Base-by-base conservation (phyloP, 2,113 vertebrate genomes). In the Peromyscus polionotus region DNA sequence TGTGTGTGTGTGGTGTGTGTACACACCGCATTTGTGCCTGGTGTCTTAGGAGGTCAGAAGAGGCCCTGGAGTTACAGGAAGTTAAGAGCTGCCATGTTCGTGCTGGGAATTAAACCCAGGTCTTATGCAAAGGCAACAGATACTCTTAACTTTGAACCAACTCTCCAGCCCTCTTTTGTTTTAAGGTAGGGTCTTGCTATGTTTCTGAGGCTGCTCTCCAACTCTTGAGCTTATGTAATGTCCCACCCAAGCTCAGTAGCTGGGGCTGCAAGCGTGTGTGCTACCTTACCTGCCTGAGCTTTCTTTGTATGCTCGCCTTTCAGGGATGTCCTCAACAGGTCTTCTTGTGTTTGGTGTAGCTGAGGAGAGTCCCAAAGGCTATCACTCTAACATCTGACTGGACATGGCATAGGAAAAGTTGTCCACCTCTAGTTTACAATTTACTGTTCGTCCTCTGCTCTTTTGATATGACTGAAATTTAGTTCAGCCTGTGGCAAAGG, bases 401-500 rank as follows among this genome's bases (percentile, higher is more conserved):
- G 42, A 24, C 84, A 57, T 72, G 80, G 22, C 45, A 2, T 83
- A 70, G 83, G 83, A 59, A 68, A 75, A 80, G 9, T 79, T 95
- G 14, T 67, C 95, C 88, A n/a, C n/a, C 16, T 92, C 95, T 65
- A 75, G 54, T 94, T 95, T 28, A 85, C 19, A 91, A 92, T 87
- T 81, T 94, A 95, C 77, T 92, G 45, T 61, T 95, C 54, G 77
- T 95, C 31, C 54, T 73, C 42, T 93, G 45, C 24, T 67, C 26
- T 70, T 79, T 93, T 94, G 72, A 39, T 28, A 19, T 79, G 83
- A 67, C 36, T 92, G 57, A 93, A 91, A 95, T 94, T 83, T 85
- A 73, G 48, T 88, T 91, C 24, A 90, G 36, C 13, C 36, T 24
- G 5, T 90, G 63, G 33, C 9, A 88, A 94, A 48, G 48, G 31